Percentiles rank a stretch among this genome's conserved stretches.
phyloP scores from a whole-genome alignment of 2,888 invertebrate genomes.

The Eucriotettix oculatus region DNA sequence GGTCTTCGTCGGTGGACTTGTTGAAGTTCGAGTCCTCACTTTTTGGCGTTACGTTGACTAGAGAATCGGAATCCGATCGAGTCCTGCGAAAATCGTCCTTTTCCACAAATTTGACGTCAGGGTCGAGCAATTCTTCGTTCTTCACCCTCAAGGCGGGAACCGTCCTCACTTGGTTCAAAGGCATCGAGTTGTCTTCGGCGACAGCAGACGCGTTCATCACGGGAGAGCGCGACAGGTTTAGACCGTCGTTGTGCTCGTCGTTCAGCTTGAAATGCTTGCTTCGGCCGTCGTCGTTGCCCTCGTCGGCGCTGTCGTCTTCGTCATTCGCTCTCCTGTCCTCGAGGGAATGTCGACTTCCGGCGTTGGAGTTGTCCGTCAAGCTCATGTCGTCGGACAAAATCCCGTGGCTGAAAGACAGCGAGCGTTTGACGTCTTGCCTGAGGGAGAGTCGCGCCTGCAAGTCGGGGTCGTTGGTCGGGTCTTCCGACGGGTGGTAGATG shows the following conservation, averaged over 20 bases:
- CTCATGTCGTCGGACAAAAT: not conserved
- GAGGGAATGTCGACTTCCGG: not conserved
- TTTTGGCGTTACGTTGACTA: not conserved
- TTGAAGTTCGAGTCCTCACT: not conserved
- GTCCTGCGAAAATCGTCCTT: constrained; percentile 6
- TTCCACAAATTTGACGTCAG: constrained; percentile 28
- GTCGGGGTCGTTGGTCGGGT: constrained; percentile 56
- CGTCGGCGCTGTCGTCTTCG: not conserved
- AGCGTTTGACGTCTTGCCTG: constrained; percentile 5
- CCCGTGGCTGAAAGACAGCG: constrained; percentile 1
- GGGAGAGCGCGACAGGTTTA: not conserved
- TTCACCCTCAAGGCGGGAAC: not conserved
- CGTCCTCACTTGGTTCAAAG: not conserved
- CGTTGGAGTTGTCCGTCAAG: not conserved
- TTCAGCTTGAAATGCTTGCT: not conserved
- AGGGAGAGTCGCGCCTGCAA: constrained; percentile 1
- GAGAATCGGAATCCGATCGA: constrained; percentile 6
- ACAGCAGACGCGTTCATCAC: too few species aligned
- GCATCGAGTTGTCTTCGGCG: not conserved
- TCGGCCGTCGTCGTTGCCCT: not conserved
- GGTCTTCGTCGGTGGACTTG: constrained; percentile 1
- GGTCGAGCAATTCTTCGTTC: constrained; percentile 12
- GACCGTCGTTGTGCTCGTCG: not conserved
- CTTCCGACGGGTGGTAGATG: constrained; percentile 73
- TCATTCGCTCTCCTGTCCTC: not conserved